A percentile compares a stretch with the other conserved stretches of the same genome.
Conservation (phyloP, 2,113 vertebrate genomes). For the Rhizomys pruinosus region DNA sequence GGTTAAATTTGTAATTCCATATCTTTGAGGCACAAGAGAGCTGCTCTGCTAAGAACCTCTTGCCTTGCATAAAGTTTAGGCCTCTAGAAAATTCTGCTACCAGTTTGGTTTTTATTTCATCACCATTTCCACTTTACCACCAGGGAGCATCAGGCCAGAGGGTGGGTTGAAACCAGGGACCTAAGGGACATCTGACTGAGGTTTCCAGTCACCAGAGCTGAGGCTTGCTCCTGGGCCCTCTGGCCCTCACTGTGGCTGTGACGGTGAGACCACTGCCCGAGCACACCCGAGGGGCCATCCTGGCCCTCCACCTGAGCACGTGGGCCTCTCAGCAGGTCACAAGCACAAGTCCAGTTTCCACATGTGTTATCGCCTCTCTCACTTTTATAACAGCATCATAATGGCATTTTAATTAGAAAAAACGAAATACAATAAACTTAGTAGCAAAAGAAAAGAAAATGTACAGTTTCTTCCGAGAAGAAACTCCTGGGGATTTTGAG, state of each 20-base stretch:
- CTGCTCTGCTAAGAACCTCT: not conserved
- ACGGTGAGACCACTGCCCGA: not conserved
- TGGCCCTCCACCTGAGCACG: rapidly evolving
- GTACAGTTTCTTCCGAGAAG: too few species aligned
- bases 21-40: not conserved
- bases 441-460: too few species aligned
- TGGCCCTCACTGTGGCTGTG: too few species aligned
- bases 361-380: not conserved
- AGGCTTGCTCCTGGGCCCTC: too few species aligned
- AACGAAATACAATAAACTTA: too few species aligned
- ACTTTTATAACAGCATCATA: too few species aligned
- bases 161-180: too few species aligned
- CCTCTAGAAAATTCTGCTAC: not conserved
- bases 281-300: rapidly evolving
- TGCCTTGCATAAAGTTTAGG: not conserved
- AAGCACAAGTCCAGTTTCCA: not conserved
- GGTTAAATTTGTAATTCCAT: not conserved
- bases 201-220: too few species aligned
- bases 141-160: not conserved
- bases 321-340: not conserved
- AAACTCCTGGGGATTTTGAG: too few species aligned
- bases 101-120: not conserved
- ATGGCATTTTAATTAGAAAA: too few species aligned
- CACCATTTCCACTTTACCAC: not conserved
- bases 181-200: too few species aligned